These are phyloP conservation scores for Rambutsinella grinnellia DNA, from an alignment of 2,888 invertebrate species.

Conservation along the genomic window DNA sequence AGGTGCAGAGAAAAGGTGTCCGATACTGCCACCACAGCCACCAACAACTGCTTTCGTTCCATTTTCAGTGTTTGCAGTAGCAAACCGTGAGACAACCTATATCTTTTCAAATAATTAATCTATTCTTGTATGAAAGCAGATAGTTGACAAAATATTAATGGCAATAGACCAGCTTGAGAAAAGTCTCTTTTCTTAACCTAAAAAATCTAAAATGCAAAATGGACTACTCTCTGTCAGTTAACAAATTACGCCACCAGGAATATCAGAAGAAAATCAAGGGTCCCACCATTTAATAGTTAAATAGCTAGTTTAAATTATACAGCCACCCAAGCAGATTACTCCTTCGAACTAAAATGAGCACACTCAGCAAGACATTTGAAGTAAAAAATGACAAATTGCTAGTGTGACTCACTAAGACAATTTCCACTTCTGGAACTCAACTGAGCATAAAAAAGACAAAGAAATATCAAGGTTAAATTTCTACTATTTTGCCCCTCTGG, in stretches of 20 bases:
- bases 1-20: constrained; percentile 10
- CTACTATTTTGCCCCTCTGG: not conserved
- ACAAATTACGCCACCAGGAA: not conserved
- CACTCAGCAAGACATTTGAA: too few species aligned
- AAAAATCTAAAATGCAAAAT: too few species aligned
- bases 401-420: not conserved
- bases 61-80: too few species aligned
- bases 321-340: not conserved
- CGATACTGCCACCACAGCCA: too few species aligned
- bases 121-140: too few species aligned
- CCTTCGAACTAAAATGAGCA: not conserved
- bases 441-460: not conserved
- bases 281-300: not conserved
- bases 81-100: constrained; percentile 18
- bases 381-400: not conserved
- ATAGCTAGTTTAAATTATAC: not conserved
- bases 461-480: not conserved
- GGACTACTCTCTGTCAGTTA: not conserved
- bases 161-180: too few species aligned
- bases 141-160: too few species aligned
- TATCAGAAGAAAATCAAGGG: not conserved
- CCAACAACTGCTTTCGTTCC: too few species aligned
- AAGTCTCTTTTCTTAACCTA: not conserved
- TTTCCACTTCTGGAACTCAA: not conserved
- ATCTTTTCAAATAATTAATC: too few species aligned